Conservation (phyloP, 2,888 invertebrate species). For the Timema cristinae region DNA sequence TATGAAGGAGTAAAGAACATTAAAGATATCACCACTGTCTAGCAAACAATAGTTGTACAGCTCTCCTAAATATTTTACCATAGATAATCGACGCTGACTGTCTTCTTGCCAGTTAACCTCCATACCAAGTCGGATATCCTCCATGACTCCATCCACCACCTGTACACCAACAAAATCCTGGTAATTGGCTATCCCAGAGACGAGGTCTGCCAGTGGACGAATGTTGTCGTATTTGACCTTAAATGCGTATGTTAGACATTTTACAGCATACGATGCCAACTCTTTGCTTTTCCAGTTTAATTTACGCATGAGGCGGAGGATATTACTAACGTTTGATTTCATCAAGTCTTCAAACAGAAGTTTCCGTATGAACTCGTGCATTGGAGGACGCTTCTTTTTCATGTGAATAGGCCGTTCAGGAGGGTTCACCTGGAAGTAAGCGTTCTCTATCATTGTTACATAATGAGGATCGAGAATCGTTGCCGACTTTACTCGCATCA, state of each 20-base stretch:
- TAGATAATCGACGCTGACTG: slow-evolving; percentile 90
- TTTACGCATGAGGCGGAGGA: slow-evolving; percentile 80
- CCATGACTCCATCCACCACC: slow-evolving; percentile 91
- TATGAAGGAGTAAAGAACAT: slow-evolving; percentile 80
- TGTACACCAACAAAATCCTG: slow-evolving; percentile 67
- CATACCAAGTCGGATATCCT: slow-evolving; percentile 88
- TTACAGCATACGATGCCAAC: slow-evolving; percentile 69
- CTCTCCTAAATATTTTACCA: slow-evolving; percentile 94
- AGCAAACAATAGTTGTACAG: slow-evolving; percentile 94
- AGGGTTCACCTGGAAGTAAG: slow-evolving; percentile 92
- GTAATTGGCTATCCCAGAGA: slow-evolving; percentile 84
- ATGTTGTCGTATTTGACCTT: slow-evolving; percentile 85
- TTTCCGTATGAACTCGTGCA: slow-evolving; percentile 87
- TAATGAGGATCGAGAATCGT: slow-evolving; percentile 85
- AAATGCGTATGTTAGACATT: slow-evolving; percentile 86
- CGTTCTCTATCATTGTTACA: slow-evolving; percentile 92
- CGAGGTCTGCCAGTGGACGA: slow-evolving; percentile 80
- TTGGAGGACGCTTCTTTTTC: slow-evolving; percentile 61
- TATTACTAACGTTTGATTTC: slow-evolving; percentile 80
- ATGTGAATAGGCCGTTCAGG: slow-evolving; percentile 64
- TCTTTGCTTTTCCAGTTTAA: slow-evolving; percentile 84
- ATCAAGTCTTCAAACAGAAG: slow-evolving; percentile 63
- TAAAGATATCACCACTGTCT: slow-evolving; percentile 88
- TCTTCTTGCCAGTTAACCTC: slow-evolving; percentile 82
- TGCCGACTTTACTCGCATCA: slow-evolving; percentile 89